Base-by-base conservation (phyloP, 2,797 vertebrate genomes). In the Rhinichthys osculus region DNA sequence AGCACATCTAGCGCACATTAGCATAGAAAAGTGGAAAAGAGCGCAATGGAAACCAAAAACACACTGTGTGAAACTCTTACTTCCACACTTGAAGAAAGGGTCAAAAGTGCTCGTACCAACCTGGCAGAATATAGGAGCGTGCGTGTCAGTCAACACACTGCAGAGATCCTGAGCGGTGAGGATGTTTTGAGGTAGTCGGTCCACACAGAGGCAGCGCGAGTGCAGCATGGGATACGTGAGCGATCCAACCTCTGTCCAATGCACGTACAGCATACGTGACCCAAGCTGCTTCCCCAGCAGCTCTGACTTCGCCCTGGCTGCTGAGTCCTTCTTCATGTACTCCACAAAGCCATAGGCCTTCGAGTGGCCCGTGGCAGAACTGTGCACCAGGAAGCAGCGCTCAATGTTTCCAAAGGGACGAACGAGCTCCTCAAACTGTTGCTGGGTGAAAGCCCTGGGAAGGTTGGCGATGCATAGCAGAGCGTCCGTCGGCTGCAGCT, bases 311-410 rank as follows among this genome's bases (percentile, higher is more conserved):
- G 98, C 98, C 0, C 97, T 90, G 57, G 97, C 97, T 0, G 98
- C 98, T 0, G 97, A 97, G 90, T 98, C 98, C 91, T 98, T 98
- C 91, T 98, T 99, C 98, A 98, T 98, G 90, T 97, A 99, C 90
- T 99, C 98, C 35, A 97, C 98, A 0, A 98, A 99, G 66, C 98
- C 98, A 0, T 99, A 99, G 62, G 97, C 97, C 89, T 99, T 98
- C 35, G 98, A 98, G 72, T 97, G 97, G 19, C 97, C 97, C 0
- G 95, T 96, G 64, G 89, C 64, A 17, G 93, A 86, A 0, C 96
- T 97, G 93, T 98, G 97, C 9, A 98, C 97, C 91, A 98, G 92
- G 89, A 99, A 98, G 91, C 98, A 98, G 57, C 98, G 96, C 87
- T 99, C 98, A 84, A 98, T 90, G 93, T 97, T 98, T 52, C 97